phyloP scores from a whole-genome alignment of 2,113 vertebrate genomes.

The Eonycteris spelaea region DNA sequence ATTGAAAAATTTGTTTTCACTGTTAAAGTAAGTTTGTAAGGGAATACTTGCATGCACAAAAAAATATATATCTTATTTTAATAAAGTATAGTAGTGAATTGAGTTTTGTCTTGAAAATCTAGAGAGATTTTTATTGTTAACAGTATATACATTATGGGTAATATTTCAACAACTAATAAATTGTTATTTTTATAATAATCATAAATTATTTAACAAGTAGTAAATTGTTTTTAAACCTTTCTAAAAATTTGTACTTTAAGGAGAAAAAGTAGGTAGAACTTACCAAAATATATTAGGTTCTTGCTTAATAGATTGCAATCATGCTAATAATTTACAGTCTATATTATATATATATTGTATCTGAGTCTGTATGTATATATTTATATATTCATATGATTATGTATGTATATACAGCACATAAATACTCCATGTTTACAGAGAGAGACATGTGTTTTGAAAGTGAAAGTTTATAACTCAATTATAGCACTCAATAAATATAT shows the following conservation, averaged over 20 bases:
- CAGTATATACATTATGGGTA: background rate
- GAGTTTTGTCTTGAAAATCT: background rate
- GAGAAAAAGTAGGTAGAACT: background rate
- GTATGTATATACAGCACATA: background rate
- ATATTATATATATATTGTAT: background rate
- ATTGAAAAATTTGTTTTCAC: conserved; percentile 27
- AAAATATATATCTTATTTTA: background rate
- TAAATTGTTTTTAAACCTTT: background rate
- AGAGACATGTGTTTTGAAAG: background rate
- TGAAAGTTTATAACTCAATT: background rate
- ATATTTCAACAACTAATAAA: background rate
- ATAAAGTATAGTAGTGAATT: background rate
- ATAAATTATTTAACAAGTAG: background rate
- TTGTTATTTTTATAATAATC: background rate
- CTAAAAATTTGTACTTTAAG: background rate
- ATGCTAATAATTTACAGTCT: background rate
- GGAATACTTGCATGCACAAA: background rate
- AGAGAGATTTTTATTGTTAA: background rate
- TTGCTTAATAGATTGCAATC: background rate
- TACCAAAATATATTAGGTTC: background rate
- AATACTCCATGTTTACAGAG: background rate
- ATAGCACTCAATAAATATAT: background rate
- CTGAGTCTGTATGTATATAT: background rate
- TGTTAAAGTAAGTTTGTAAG: background rate
- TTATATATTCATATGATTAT: background rate